Conservation (phyloP, 2,113 vertebrate species). For the Sinocyclocheilus grahami region DNA sequence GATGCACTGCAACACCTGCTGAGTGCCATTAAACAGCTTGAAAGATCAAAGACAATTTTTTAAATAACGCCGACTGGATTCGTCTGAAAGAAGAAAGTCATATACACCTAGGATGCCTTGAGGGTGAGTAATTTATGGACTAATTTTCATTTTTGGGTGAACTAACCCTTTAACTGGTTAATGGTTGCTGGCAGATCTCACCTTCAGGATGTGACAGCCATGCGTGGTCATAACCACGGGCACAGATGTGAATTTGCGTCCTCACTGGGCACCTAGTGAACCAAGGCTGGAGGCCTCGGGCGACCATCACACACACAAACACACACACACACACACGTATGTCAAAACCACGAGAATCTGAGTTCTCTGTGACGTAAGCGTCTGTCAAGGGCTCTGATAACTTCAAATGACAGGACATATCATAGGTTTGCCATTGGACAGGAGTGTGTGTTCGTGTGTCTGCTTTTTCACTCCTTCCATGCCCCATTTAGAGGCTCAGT, state of each 20-base stretch:
- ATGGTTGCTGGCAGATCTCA: slow-evolving; percentile 45
- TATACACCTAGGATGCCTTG: too few species aligned
- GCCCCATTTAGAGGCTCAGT: slow-evolving; percentile 31
- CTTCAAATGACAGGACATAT: background rate
- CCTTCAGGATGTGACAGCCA: slow-evolving; percentile 42
- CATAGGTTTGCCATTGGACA: background rate
- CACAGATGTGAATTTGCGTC: slow-evolving; percentile 60
- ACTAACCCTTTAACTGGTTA: background rate
- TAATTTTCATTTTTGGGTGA: too few species aligned
- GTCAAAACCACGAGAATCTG: background rate
- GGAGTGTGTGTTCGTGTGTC: background rate
- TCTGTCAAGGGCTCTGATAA: background rate
- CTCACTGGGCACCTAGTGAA: slow-evolving; percentile 49
- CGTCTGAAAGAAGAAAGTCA: too few species aligned
- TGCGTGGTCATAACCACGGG: slow-evolving; percentile 35
- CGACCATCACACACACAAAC: slow-evolving; percentile 15
- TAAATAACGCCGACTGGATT: too few species aligned
- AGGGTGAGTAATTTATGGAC: too few species aligned
- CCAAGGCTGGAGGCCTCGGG: slow-evolving; percentile 7
- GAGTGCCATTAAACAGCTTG: too few species aligned
- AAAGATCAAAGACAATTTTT: too few species aligned
- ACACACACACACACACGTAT: slow-evolving; percentile 33
- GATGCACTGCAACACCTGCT: too few species aligned
- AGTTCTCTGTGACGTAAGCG: background rate
- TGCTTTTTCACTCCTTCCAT: slow-evolving; percentile 4